These are phyloP conservation scores for Grammomys dolichurus DNA, from an alignment of 2,113 vertebrate genomes.

Conservation along the genomic window DNA sequence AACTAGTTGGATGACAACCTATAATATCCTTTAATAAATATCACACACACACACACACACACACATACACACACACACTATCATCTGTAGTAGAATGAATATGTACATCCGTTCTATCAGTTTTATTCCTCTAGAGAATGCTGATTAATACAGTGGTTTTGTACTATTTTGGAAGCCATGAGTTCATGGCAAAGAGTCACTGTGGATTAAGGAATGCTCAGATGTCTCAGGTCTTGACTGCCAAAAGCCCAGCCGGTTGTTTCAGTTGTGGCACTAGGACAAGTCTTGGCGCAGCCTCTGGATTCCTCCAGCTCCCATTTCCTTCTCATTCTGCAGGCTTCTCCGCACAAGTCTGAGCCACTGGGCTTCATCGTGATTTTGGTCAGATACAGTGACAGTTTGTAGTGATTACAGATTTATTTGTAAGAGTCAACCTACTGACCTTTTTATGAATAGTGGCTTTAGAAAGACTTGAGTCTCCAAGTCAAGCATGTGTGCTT, in stretches of 20 bases:
- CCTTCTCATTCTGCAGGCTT: slow-evolving; percentile 60
- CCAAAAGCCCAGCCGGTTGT: slow-evolving; percentile 57
- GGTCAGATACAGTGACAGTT: slow-evolving; percentile 68
- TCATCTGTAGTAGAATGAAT: no score
- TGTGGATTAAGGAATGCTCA: slow-evolving; percentile 71
- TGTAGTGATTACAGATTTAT: slow-evolving; percentile 78
- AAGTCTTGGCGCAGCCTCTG: slow-evolving; percentile 56
- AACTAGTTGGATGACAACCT: not conserved
- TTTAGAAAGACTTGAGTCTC: slow-evolving; percentile 66
- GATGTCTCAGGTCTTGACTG: slow-evolving; percentile 44
- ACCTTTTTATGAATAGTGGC: slow-evolving; percentile 77
- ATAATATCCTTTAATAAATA: not conserved
- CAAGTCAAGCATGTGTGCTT: slow-evolving; percentile 56
- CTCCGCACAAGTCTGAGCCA: slow-evolving; percentile 33
- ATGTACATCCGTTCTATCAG: not conserved
- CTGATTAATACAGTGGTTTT: slow-evolving; percentile 41
- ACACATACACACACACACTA: no score
- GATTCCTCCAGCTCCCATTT: slow-evolving; percentile 65
- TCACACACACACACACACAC: no score
- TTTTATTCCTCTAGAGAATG: not conserved
- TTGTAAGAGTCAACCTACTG: slow-evolving; percentile 74
- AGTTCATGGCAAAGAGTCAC: slow-evolving; percentile 72
- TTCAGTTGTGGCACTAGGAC: slow-evolving; percentile 50
- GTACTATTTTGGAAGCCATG: slow-evolving; percentile 68
- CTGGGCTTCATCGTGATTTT: slow-evolving; percentile 69